Evolutionary conservation across 2,888 invertebrate species (phyloP).

Genomic region (Scotopteryx bipunctaria): DNA sequence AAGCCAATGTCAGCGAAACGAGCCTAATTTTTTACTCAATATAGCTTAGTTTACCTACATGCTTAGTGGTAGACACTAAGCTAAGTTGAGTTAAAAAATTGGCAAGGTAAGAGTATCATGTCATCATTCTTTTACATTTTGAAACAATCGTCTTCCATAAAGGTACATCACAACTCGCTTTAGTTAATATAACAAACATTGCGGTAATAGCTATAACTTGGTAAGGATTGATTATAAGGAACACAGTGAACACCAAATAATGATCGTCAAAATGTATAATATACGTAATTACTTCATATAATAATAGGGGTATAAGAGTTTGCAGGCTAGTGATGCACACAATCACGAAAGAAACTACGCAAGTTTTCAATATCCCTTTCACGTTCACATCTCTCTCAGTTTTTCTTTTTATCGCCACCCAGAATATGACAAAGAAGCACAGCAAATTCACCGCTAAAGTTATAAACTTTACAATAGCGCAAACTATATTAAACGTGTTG

Average conservation of each 20-base stretch:
- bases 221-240: conserved; percentile 11
- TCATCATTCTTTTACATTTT: conserved; percentile 5
- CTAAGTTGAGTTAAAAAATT: no score
- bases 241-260: background rate
- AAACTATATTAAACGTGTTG: background rate
- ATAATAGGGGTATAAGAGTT: no score
- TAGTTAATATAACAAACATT: conserved; percentile 16
- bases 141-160: conserved; percentile 1
- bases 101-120: no score
- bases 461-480: conserved; percentile 16
- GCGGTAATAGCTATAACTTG: conserved; percentile 9
- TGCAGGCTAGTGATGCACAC: conserved; percentile 18
- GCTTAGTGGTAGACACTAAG: no score
- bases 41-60: no score
- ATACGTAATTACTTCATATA: conserved; percentile 1
- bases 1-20: no score
- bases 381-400: background rate
- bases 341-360: conserved; percentile 9
- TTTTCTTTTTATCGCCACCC: conserved; percentile 16
- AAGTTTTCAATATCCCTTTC: conserved; percentile 13
- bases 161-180: background rate
- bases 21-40: no score
- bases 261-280: background rate
- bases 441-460: conserved; percentile 9
- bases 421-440: conserved; percentile 5